A percentile compares a stretch with the other conserved stretches of the same genome.
Evolutionary conservation across 1,140 invertebrate genomes (phyloP).

Genomic region (Drosophila nigromelanica): DNA sequence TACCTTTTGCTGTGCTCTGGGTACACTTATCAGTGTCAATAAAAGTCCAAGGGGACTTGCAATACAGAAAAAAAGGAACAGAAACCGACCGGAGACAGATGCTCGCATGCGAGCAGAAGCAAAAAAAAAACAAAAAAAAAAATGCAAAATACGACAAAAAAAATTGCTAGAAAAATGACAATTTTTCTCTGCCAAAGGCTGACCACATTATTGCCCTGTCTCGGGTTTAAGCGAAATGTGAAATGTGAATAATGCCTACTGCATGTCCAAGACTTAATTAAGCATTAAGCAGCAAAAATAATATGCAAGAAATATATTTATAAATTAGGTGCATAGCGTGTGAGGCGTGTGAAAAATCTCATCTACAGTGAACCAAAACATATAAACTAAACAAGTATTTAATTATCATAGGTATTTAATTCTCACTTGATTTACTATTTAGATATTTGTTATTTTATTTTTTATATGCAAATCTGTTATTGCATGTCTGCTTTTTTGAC

Average conservation of each 20-base stretch:
- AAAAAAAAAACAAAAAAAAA: slow-evolving; percentile 27
- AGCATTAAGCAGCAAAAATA: slow-evolving; percentile 13
- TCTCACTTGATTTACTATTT: too few relatives aligned
- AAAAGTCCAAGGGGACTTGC: slow-evolving; percentile 69
- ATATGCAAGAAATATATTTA: slow-evolving; percentile 26
- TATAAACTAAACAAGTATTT: too few relatives aligned
- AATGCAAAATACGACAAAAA: slow-evolving; percentile 3
- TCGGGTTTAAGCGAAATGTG: slow-evolving; percentile 29
- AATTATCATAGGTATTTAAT: too few relatives aligned
- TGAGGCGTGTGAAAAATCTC: not conserved
- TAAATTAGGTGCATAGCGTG: not conserved
- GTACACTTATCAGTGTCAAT: slow-evolving; percentile 82
- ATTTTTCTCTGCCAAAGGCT: slow-evolving; percentile 3
- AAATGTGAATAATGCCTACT: slow-evolving; percentile 9
- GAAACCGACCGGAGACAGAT: slow-evolving; percentile 46
- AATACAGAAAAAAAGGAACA: slow-evolving; percentile 26
- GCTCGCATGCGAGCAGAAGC: slow-evolving; percentile 16
- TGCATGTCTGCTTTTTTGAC: too few relatives aligned
- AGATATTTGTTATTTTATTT: not conserved
- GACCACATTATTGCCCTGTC: slow-evolving; percentile 9
- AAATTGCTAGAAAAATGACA: not conserved
- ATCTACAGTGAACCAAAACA: not conserved
- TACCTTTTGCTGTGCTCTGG: slow-evolving; percentile 74
- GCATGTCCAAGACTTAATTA: slow-evolving; percentile 25
- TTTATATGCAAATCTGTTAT: not conserved